Conservation (phyloP, 2,888 invertebrate species). For the Melangyna quadrimaculata region DNA sequence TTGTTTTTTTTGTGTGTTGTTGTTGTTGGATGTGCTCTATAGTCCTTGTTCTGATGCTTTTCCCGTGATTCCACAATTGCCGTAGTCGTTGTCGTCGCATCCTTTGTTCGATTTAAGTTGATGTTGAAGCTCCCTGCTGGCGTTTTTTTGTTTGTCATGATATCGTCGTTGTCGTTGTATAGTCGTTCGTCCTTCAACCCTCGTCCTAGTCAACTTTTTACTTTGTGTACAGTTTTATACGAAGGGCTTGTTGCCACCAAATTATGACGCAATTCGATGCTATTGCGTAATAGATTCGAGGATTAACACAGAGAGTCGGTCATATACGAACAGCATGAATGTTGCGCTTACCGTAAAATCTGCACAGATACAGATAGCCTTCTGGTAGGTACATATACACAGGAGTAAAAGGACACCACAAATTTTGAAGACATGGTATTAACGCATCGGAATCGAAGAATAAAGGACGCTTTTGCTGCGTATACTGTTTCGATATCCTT, state of each 20-base stretch:
- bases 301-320: constrained; percentile 29
- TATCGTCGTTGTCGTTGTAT: neutral
- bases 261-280: constrained; percentile 68
- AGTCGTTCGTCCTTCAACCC: constrained; percentile 28
- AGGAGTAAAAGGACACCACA: constrained; percentile 17
- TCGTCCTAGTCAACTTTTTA: constrained; percentile 56
- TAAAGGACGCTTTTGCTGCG: constrained; percentile 44
- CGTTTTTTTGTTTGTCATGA: constrained; percentile 1
- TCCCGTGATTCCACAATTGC: constrained; percentile 48
- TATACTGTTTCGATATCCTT: constrained; percentile 65
- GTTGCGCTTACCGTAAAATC: constrained; percentile 1
- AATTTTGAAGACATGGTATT: constrained; percentile 4
- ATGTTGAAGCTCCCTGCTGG: constrained; percentile 48
- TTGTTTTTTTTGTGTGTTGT: constrained; percentile 15
- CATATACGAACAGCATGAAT: constrained; percentile 6
- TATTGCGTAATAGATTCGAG: constrained; percentile 67
- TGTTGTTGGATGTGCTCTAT: neutral
- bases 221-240: constrained; percentile 54
- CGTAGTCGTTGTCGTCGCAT: constrained; percentile 21
- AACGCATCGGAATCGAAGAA: constrained; percentile 22
- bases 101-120: constrained; percentile 48
- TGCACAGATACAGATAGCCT: neutral
- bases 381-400: neutral
- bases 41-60: constrained; percentile 45
- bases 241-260: constrained; percentile 56